Evolutionary conservation across 1,140 invertebrate species (phyloP), one percentile per base, ranked within the genome.

Genomic region (Nasonia giraulti): DNA sequence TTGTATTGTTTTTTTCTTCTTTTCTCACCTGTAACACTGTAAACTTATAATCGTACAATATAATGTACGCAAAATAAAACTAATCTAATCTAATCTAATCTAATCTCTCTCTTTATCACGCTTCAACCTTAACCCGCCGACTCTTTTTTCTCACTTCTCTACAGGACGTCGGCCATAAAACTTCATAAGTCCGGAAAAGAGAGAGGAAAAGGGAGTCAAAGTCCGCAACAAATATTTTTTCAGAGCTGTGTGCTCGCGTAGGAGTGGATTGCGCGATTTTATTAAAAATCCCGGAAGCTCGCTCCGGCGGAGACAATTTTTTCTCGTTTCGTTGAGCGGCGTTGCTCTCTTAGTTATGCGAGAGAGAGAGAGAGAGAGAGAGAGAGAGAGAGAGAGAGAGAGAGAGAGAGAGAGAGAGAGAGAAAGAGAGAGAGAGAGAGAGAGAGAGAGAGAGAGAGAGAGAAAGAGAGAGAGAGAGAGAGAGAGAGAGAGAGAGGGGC

Each of bases 111-210:
- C 27, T 62, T 62, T 23, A 20, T 4, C 40, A 50, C 62, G 11
- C 27, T 47, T 17, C 27, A 31, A 11, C 40, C 31, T 37, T 37
- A 71, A 20, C 37, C 33, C 33, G 33, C n/a, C 62, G n/a, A 2
- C 79, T 81, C 68, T 10, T 81, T 80, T 80, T 80, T 73, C 79
- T 81, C 50, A 81, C 66, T 68, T 23, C 20, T 14, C 10, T n/a
- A 40, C 37, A 37, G 12, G 62, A 12, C 6, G 55, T 55, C 23
- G 44, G 55, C 81, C 55, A 83, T 83, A 83, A 83, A 83, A 83
- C 81, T 83, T 83, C 81, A 83, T 83, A 83, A 83, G 81, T 74
- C 47, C 47, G n/a, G 27, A 73, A 47, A 81, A 50, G 23, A 50
- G 10, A 81, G 37, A 82, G 17, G 20, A 3, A 33, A 27, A 75